Evolutionary conservation across 2,797 vertebrate species (phyloP), one percentile per base, ranked within the genome.

Genomic region (Eutrigla gurnardus): DNA sequence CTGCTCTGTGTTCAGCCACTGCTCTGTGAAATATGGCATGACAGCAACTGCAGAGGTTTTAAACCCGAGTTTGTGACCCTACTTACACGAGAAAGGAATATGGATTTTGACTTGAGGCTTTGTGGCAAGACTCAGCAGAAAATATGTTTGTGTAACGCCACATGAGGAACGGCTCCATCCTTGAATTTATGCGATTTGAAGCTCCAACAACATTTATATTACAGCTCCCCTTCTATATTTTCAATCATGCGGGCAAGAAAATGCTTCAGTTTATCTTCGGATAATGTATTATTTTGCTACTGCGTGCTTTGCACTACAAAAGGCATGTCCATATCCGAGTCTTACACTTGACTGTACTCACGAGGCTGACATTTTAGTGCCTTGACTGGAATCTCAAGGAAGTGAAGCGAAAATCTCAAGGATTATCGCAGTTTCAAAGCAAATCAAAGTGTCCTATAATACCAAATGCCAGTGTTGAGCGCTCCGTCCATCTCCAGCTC

Each of bases 1-100:
- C 83, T 17, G 47, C 84, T 91, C 86, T 84, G 84, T 86, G 84
- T 92, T 89, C 81, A 76, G 75, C 84, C 85, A 72, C 84, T 61
- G 77, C 87, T 84, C 84, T 88, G 86, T 86, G 86, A 92, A 92
- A 91, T 88, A 84, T 71, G 77, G 73, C 73, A 74, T 91, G 91
- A 92, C 89, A 92, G 89, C 50, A 86, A 83, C 85, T 89, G 84
- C 85, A 88, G 85, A 88, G 86, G 85, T 89, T 92, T 88, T 76
- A 88, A 91, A 82, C 77, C 85, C 62, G 0, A 73, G 86, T 88
- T 83, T 86, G 84, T 84, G 87, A 90, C 88, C 82, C 82, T 86
- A 81, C 90, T 91, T 85, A 88, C 71, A 86, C 80, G 66, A 72
- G 78, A 84, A 82, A 85, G 78, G 89, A 88, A 90, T 82, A 89